These are phyloP conservation scores for Urocynchramus pylzowi DNA, from an alignment of 2,113 vertebrate species.

Conservation along the genomic window DNA sequence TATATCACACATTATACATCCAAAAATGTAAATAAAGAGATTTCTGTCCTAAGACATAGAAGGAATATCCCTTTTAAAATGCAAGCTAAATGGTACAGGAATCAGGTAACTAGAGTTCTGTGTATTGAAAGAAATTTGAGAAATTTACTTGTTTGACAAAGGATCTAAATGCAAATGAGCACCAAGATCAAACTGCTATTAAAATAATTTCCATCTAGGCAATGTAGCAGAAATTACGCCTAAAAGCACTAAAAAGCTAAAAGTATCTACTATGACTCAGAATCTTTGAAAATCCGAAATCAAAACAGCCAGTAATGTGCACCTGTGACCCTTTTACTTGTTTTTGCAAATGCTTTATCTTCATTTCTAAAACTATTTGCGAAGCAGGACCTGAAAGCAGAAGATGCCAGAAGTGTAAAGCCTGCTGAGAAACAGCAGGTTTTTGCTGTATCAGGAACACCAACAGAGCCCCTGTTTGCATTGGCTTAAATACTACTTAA, in stretches of 20 bases:
- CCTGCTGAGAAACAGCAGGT: neutral
- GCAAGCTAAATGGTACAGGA: neutral
- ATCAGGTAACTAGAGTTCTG: neutral
- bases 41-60: neutral
- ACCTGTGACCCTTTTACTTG: constrained; percentile 13
- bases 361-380: neutral
- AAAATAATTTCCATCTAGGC: neutral
- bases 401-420: neutral
- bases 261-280: constrained; percentile 36
- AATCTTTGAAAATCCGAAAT: constrained; percentile 11
- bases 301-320: neutral
- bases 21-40: neutral
- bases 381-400: neutral
- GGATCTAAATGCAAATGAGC: neutral
- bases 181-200: neutral
- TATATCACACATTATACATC: neutral
- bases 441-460: neutral
- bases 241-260: constrained; percentile 11
- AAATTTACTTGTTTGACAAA: neutral
- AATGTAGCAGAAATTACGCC: neutral
- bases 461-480: neutral
- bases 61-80: neutral
- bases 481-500: neutral
- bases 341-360: neutral
- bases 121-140: neutral